phyloP scores from a whole-genome alignment of 2,888 invertebrate species.

The Helobdella robusta region DNA sequence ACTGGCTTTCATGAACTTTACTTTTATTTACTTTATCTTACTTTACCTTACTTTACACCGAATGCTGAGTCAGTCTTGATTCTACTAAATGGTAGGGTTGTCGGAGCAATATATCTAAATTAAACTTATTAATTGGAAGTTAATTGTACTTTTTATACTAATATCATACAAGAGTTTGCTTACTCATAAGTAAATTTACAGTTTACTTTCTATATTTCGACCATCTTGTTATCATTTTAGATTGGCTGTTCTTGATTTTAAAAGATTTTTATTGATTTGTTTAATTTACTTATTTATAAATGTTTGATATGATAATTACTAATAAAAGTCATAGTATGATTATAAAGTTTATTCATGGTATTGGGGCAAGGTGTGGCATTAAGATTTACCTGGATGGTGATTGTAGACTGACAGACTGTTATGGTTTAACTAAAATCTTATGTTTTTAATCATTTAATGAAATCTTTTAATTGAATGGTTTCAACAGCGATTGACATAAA shows the following conservation, averaged over 20 bases:
- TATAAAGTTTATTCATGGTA: conserved; percentile 50
- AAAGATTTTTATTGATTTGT: neutral
- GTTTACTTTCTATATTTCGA: conserved; percentile 32
- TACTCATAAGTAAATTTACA: conserved; percentile 33
- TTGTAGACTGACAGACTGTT: conserved; percentile 63
- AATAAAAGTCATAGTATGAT: conserved; percentile 25
- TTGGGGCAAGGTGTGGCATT: conserved; percentile 62
- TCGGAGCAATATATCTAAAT: conserved; percentile 30
- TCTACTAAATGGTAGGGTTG: conserved; percentile 38
- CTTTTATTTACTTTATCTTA: no score
- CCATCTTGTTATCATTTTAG: conserved; percentile 33
- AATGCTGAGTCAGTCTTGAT: conserved; percentile 37
- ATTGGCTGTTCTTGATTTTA: neutral
- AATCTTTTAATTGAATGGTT: conserved; percentile 45
- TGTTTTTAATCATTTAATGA: conserved; percentile 32
- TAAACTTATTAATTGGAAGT: conserved; percentile 33
- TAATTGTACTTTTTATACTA: conserved; percentile 33
- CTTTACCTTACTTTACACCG: no score
- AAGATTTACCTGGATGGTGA: conserved; percentile 56
- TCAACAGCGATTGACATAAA: conserved; percentile 62
- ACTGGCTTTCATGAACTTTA: no score
- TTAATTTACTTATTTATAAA: conserved; percentile 13
- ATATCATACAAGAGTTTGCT: conserved; percentile 26
- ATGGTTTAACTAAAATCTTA: conserved; percentile 38
- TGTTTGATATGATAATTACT: conserved; percentile 16